Base-by-base conservation (phyloP, 2,888 invertebrate species). In the Cremastobaeus sp. region DNA sequence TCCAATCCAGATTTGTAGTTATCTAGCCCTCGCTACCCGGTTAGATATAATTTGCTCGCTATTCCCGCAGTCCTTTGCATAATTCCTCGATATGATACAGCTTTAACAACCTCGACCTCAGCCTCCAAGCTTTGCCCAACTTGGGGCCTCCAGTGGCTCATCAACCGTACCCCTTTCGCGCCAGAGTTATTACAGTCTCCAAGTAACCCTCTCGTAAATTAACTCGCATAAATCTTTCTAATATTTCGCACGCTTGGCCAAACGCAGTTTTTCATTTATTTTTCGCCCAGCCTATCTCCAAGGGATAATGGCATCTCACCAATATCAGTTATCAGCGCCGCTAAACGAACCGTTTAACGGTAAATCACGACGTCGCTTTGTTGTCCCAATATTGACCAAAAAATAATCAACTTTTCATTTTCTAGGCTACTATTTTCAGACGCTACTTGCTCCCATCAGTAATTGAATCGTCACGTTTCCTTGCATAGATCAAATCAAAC, bases 61-160 rank as follows among this genome's bases (percentile, higher is more conserved):
- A 52, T 62, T 57, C 52, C 62, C 45, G 43, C 45, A 34, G 45
- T 59, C 17, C 45, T 74, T 74, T 74, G 59, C 74, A 69, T 74
- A 69, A 74, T 69, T 74, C 64, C 57, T 50, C 73, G 64, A 64
- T 68, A 68, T 50, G 57, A 57, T 68, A 57, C 64, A 57, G 66
- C 48, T 64, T 68, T 62, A 62, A 65, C 62, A 57, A 47, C 32
- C 25, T 54, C 52, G 34, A 45, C 59, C 47, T 47, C 34, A 30
- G 9, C 39, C 45, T 69, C 34, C 18, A 21, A 52, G 35, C 5
- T 2, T n/a, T 28, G 3, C 11, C 20, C 37, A 52, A 59, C 76
- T 48, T 55, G 6, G 37, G 32, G 41, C 52, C 68, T 62, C 60
- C 52, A 32, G 50, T 59, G 59, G 65, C 52, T 48, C 59, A 59